Conservation (phyloP, 2,888 invertebrate species). For the Julus scandinavius region DNA sequence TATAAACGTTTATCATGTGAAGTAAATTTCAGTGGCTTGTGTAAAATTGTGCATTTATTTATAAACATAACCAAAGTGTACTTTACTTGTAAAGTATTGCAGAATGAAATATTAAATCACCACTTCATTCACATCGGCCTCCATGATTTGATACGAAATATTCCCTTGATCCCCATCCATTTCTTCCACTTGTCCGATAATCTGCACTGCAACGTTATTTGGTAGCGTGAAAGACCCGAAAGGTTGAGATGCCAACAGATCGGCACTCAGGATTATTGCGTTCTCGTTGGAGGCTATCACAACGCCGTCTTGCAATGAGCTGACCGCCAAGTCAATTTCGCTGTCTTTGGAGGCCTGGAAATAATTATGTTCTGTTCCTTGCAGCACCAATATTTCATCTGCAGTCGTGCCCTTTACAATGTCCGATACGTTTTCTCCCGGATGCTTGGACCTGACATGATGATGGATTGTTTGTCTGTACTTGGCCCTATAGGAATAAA, state of each 20-base stretch:
- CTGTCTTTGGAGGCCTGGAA: not conserved
- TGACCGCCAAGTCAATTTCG: not conserved
- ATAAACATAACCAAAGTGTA: not conserved
- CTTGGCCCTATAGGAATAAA: constrained; percentile 52
- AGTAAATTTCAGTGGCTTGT: no score
- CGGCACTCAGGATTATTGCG: not conserved
- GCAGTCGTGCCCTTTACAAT: not conserved
- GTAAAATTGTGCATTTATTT: no score
- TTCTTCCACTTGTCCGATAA: not conserved
- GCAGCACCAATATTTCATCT: not conserved
- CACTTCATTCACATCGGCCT: not conserved
- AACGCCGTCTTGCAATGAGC: not conserved
- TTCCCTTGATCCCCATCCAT: not conserved
- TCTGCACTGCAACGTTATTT: not conserved
- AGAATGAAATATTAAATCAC: not conserved
- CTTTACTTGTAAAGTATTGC: not conserved
- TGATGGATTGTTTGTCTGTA: constrained; percentile 53
- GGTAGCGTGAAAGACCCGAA: not conserved
- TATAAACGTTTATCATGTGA: no score
- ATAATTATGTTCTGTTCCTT: not conserved
- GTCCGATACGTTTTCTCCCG: not conserved
- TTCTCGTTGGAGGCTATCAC: not conserved
- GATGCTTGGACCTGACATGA: constrained; percentile 54
- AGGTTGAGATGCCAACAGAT: not conserved
- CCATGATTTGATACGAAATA: not conserved